These are phyloP conservation scores for Garra rufa DNA, from an alignment of 2,113 vertebrate genomes.

Conservation along the genomic window DNA sequence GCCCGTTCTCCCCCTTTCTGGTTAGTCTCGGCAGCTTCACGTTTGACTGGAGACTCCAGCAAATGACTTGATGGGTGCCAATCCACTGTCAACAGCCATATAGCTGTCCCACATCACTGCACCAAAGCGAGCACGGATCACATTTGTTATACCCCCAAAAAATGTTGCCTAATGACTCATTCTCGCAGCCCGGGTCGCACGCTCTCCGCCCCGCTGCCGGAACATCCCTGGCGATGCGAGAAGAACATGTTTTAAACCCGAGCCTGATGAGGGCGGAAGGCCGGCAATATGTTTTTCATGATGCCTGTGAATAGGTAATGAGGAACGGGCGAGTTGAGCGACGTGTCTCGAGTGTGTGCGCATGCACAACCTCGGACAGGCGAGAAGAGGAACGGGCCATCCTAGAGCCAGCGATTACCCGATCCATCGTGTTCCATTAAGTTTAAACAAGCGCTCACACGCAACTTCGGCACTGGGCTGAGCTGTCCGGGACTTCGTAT, in stretches of 20 bases:
- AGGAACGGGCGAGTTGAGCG: slow-evolving; percentile 37
- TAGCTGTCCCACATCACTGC: slow-evolving; percentile 56
- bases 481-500: slow-evolving; percentile 68
- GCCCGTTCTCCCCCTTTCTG: slow-evolving; percentile 6
- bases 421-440: slow-evolving; percentile 74
- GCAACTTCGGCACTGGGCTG: slow-evolving; percentile 58
- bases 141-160: slow-evolving; percentile 52
- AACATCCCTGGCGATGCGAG: slow-evolving; percentile 51
- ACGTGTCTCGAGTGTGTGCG: slow-evolving; percentile 5
- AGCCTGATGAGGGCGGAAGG: slow-evolving; percentile 51
- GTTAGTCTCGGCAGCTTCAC: slow-evolving; percentile 51
- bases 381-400: slow-evolving; percentile 69
- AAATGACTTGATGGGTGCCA: slow-evolving; percentile 60
- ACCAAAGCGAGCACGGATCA: slow-evolving; percentile 35
- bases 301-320: slow-evolving; percentile 58
- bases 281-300: slow-evolving; percentile 57
- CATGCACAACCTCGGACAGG: slow-evolving; percentile 54
- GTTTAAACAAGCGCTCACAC: slow-evolving; percentile 60
- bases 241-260: slow-evolving; percentile 53
- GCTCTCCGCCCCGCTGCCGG: background rate
- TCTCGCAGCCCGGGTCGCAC: slow-evolving; percentile 35
- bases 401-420: slow-evolving; percentile 70
- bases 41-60: slow-evolving; percentile 52
- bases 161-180: slow-evolving; percentile 56
- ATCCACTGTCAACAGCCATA: slow-evolving; percentile 59